phyloP scores from a whole-genome alignment of 2,113 vertebrate genomes.

The Apteryx mantelli region DNA sequence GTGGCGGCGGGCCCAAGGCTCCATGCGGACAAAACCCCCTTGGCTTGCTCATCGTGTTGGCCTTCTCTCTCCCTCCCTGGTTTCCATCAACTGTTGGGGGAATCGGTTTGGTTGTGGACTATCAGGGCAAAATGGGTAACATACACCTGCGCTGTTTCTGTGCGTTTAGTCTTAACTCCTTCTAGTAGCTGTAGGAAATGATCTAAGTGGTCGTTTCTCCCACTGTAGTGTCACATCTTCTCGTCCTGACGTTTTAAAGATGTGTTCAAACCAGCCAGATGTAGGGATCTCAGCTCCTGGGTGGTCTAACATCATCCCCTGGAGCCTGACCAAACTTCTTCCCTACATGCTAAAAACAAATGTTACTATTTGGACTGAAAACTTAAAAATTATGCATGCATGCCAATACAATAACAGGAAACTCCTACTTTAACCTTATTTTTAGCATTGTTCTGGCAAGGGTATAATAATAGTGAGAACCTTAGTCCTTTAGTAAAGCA shows the following conservation, averaged over 20 bases:
- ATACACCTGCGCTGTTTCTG: not conserved
- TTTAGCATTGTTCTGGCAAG: not conserved
- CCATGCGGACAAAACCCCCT: no score
- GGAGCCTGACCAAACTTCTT: not conserved
- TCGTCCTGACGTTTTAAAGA: not conserved
- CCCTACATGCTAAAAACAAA: not conserved
- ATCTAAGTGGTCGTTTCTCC: not conserved
- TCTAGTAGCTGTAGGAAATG: no score
- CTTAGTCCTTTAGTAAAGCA: not conserved
- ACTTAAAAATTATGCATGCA: not conserved
- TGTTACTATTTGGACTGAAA: not conserved
- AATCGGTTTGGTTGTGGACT: not conserved
- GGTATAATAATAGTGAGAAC: not conserved
- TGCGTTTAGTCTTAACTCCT: no score
- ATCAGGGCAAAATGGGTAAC: not conserved
- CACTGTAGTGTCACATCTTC: accelerated
- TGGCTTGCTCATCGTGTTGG: no score
- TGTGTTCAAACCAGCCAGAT: accelerated
- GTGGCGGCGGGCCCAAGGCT: no score
- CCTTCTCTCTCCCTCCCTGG: not conserved
- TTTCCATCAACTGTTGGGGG: not conserved
- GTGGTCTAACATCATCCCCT: not conserved
- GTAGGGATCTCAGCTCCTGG: not conserved
- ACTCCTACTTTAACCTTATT: not conserved
- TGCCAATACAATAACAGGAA: not conserved